Evolutionary conservation across 1,140 invertebrate genomes (phyloP), one percentile per base, ranked within the genome.

Genomic region (Aethina tumida): DNA sequence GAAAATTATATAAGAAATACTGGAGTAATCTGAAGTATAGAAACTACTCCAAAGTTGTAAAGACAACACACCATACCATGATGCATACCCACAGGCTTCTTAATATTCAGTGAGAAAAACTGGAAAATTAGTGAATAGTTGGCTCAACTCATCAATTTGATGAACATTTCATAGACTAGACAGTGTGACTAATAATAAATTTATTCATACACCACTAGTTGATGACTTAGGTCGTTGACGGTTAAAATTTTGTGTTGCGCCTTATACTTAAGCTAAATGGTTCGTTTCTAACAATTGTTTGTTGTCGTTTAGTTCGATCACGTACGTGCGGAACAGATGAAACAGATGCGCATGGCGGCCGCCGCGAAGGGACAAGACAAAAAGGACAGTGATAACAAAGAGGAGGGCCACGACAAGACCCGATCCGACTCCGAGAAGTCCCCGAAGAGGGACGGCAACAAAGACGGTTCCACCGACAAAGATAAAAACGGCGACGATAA

Each of bases 361-460:
- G 14, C 7, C 3, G 12, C 10, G 21, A 10, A 26, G 19, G 13
- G 14, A 19, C 35, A 24, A 39, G 19, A 6, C 35, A 33, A 5
- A 45, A 41, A 20, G 39, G 37, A 47, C 21, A 53, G 63, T 67
- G 15, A 63, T 59, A 34, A 39, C 29, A 20, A 64, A 65, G 62
- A 65, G 22, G 59, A 67, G 22, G 49, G 50, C 41, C 54, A 63
- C 6, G 59, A 64, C 10, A 34, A 48, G n/a, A n/a, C n/a, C n/a
- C n/a, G n/a, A n/a, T n/a, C n/a, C n/a, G n/a, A n/a, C n/a, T n/a
- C n/a, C 15, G 2, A 62, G 63, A 18, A 29, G 29, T 9, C 14
- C n/a, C 19, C 17, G 18, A 40, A 19, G 21, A 24, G 7, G 15
- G 57, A 58, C 20, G 59, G 61, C 8, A 49, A 39, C 4, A 61